phyloP scores from a whole-genome alignment of 2,888 invertebrate genomes.

The Nymphalis polychloros region DNA sequence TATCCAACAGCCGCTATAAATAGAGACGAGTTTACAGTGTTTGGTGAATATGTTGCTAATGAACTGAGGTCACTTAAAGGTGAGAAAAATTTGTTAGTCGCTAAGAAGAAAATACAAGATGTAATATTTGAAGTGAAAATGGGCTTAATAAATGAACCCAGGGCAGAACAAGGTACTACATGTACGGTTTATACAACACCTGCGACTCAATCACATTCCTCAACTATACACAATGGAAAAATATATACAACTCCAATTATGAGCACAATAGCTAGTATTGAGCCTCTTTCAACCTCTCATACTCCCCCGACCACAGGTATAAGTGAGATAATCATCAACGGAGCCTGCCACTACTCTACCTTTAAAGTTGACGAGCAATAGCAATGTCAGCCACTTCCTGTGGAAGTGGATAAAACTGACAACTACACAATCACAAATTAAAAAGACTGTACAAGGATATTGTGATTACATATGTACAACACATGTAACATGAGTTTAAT shows the following conservation, averaged over 20 bases:
- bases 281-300: conserved; percentile 57
- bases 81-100: conserved; percentile 78
- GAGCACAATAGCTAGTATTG: conserved; percentile 61
- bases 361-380: conserved; percentile 75
- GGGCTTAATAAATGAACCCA: conserved; percentile 74
- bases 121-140: conserved; percentile 83
- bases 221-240: conserved; percentile 58
- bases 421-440: conserved; percentile 46
- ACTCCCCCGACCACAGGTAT: conserved; percentile 63
- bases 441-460: not conserved
- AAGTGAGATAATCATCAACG: conserved; percentile 71
- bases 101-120: conserved; percentile 83
- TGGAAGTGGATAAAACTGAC: conserved; percentile 66
- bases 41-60: conserved; percentile 83
- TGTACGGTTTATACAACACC: conserved; percentile 60
- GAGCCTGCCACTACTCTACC: conserved; percentile 69
- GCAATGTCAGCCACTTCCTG: conserved; percentile 69
- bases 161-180: conserved; percentile 51
- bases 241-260: conserved; percentile 60
- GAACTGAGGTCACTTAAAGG: conserved; percentile 81
- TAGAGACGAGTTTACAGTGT: conserved; percentile 81
- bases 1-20: conserved; percentile 46
- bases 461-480: not conserved
- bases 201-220: conserved; percentile 49
- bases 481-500: not conserved